Evolutionary conservation across 2,113 vertebrate species (phyloP), one percentile per base, ranked within the genome.

Genomic region (Stictonetta naevosa): DNA sequence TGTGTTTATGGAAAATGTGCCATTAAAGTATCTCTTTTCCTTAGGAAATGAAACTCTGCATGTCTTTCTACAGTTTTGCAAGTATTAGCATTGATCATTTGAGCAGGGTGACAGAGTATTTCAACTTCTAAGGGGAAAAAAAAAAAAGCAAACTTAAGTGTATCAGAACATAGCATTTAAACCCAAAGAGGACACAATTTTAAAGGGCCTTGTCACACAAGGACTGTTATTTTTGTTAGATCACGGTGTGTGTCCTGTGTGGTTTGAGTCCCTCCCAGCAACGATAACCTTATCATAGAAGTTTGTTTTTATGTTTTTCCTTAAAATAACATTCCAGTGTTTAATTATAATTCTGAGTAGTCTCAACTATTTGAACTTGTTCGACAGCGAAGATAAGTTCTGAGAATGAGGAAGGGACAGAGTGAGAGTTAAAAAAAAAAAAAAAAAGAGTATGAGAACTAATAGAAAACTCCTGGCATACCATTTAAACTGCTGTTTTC

Each of bases 11-110:
- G 75, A 96, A 97, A 87, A 91, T 71, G 91, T 96, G 92, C 95
- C 96, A 97, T 95, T 96, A 95, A 96, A 96, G 72, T 82, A 68
- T 95, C 90, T 96, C 79, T 91, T 95, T 91, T 95, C 95, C 85
- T 81, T 95, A 92, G 88, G 72, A 72, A 81, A 67, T 52, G 29
- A 76, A 94, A 68, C 55, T 82, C 34, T 11, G 89, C 52, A 88
- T 88, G 58, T 95, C 80, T 88, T 96, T 92, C 48, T 50, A 0
- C 76, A 92, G 76, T 42, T 63, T 68, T 72, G 46, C 77, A 75
- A 74, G 6, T 48, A 46, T 26, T 18, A 48, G 15, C 40, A 10
- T 76, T 31, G 71, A 26, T 34, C 11, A 14, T 68, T 17, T 86
- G 59, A 60, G 23, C 17, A 14, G 4, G 19, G 56, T 11, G 10